Percentiles rank a stretch among this genome's conserved stretches.
Evolutionary conservation across 2,797 vertebrate species (phyloP).

Genomic region (Liparis tanakae): DNA sequence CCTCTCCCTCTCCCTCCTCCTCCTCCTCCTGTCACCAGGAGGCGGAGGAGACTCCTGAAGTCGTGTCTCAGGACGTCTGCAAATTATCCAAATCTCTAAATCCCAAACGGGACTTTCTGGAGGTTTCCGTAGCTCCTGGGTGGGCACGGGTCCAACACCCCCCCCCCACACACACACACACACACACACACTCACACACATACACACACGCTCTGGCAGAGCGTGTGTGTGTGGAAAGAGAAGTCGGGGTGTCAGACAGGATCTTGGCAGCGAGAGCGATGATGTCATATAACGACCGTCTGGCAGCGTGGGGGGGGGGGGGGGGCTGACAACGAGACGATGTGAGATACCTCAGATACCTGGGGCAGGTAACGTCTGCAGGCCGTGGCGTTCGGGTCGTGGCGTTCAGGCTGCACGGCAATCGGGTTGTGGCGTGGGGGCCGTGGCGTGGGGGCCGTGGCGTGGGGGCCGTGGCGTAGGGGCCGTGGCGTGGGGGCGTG

Average conservation of each 20-base stretch:
- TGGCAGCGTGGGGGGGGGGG: conserved; percentile 49
- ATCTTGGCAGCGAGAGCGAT: conserved; percentile 59
- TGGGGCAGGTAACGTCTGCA: conserved; percentile 42
- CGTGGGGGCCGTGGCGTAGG: no score
- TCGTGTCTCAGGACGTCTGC: conserved; percentile 14
- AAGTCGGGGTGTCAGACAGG: conserved; percentile 60
- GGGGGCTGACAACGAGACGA: conserved; percentile 72
- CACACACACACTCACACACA: no score
- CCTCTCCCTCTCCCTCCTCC: no score
- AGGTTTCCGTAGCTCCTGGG: conserved; percentile 55
- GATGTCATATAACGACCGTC: conserved; percentile 78
- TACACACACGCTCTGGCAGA: conserved; percentile 18
- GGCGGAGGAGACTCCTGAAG: not conserved
- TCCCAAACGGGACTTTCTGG: conserved; percentile 44
- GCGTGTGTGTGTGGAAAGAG: conserved; percentile 53
- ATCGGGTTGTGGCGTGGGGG: no score
- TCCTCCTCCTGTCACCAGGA: no score
- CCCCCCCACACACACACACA: no score
- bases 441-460: no score
- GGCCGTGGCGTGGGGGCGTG: no score
- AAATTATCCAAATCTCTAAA: conserved; percentile 43
- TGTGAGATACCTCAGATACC: conserved; percentile 71
- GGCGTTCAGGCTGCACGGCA: no score
- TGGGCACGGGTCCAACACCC: conserved; percentile 65
- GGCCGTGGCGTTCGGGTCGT: not conserved